Evolutionary conservation across 2,113 vertebrate genomes (phyloP).

Genomic region (Protobothrops flavoviridis): DNA sequence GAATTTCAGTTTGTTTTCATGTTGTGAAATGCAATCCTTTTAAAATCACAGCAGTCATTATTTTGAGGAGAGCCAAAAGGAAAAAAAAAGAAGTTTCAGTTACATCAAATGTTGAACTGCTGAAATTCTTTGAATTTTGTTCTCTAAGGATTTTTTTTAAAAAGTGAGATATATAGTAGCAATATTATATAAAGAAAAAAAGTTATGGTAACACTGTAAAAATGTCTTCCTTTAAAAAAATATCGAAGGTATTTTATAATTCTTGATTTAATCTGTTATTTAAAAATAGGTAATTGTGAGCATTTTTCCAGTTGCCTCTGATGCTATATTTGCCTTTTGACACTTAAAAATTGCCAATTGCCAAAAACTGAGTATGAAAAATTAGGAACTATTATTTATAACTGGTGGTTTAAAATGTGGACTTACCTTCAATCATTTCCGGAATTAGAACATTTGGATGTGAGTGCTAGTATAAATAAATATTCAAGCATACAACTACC

Average conservation of each 20-base stretch:
- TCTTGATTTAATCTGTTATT: background rate
- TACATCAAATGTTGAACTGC: constrained; percentile 12
- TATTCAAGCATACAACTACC: background rate
- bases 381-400: background rate
- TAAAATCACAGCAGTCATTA: constrained; percentile 31
- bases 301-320: background rate
- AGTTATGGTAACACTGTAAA: background rate
- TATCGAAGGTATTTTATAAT: background rate
- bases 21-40: background rate
- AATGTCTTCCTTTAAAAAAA: background rate
- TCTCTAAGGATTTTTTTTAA: constrained; percentile 6
- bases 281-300: background rate
- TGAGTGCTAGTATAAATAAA: background rate
- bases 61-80: background rate
- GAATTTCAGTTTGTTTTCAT: constrained; percentile 22
- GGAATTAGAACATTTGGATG: background rate
- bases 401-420: background rate
- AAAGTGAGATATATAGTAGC: background rate
- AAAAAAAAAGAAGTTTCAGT: background rate
- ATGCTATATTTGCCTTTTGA: background rate
- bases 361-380: background rate
- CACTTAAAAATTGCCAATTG: background rate
- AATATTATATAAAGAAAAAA: background rate
- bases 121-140: constrained; percentile 29
- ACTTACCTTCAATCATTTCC: background rate